phyloP scores from a whole-genome alignment of 2,797 vertebrate species.

The Tapirus indicus region DNA sequence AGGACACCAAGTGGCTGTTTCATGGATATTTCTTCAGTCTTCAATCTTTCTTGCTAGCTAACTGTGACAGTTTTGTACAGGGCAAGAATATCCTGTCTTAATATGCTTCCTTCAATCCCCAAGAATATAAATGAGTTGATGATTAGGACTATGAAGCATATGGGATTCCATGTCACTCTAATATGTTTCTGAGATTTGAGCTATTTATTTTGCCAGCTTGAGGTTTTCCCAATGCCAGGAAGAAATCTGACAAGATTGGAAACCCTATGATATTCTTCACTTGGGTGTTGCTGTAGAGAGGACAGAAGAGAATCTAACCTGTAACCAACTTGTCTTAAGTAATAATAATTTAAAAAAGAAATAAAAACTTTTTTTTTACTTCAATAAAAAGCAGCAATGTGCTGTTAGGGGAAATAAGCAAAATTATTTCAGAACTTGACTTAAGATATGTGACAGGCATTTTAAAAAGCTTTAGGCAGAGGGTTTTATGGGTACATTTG shows the following conservation, averaged over 20 bases:
- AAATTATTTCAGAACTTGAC: conserved; percentile 60
- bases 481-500: conserved; percentile 47
- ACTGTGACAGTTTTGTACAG: conserved; percentile 68
- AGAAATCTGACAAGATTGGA: conserved; percentile 66
- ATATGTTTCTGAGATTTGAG: conserved; percentile 75
- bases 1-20: conserved; percentile 71
- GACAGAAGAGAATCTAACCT: conserved; percentile 34
- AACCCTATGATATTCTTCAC: conserved; percentile 50
- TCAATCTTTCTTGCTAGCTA: conserved; percentile 70
- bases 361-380: conserved; percentile 25
- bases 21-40: conserved; percentile 68
- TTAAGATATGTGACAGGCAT: conserved; percentile 5
- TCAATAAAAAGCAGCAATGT: conserved; percentile 42
- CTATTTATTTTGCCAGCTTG: conserved; percentile 74
- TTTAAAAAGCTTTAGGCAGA: conserved; percentile 51
- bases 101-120: conserved; percentile 64
- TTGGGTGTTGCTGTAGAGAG: background rate
- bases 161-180: conserved; percentile 60
- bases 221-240: conserved; percentile 50
- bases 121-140: conserved; percentile 75
- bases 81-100: conserved; percentile 67
- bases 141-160: conserved; percentile 68
- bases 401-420: conserved; percentile 52
- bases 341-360: conserved; percentile 42
- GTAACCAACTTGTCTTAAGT: conserved; percentile 59